A percentile compares a stretch with the other conserved stretches of the same genome.
phyloP scores from a whole-genome alignment of 2,888 invertebrate genomes.

The Heliconius charithonia region DNA sequence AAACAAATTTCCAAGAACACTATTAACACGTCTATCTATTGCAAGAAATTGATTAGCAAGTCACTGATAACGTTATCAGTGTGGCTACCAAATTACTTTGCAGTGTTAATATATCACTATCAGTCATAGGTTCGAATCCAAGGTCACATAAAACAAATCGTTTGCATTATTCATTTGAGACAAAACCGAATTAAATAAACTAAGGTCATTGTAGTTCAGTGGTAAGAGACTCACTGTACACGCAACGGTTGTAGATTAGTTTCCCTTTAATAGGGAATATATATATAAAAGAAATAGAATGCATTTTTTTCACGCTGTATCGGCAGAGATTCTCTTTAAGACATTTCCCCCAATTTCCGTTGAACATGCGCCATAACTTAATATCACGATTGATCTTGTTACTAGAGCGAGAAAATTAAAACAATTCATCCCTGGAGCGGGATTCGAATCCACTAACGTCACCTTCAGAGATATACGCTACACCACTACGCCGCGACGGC shows the following conservation, averaged over 20 bases:
- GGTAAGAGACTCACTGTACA: too few species aligned
- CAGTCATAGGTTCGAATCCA: background rate
- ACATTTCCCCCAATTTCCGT: background rate
- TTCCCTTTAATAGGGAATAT: too few species aligned
- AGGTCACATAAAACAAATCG: background rate
- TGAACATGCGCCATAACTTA: background rate
- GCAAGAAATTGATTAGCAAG: constrained; percentile 20
- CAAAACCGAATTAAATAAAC: too few species aligned
- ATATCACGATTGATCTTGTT: background rate
- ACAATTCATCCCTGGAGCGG: background rate
- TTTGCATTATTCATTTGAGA: background rate
- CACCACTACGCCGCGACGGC: background rate
- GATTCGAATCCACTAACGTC: background rate
- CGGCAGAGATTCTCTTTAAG: background rate
- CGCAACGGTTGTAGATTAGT: too few species aligned
- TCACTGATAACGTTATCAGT: constrained; percentile 23
- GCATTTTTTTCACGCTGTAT: background rate
- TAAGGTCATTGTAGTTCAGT: too few species aligned
- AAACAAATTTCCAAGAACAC: background rate
- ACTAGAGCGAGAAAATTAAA: background rate
- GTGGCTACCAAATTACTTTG: constrained; percentile 16
- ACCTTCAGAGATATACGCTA: background rate
- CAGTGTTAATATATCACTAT: background rate
- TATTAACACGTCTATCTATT: background rate
- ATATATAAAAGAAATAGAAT: too few species aligned